phyloP scores from a whole-genome alignment of 1,140 invertebrate genomes.

The Plodia interpunctella region DNA sequence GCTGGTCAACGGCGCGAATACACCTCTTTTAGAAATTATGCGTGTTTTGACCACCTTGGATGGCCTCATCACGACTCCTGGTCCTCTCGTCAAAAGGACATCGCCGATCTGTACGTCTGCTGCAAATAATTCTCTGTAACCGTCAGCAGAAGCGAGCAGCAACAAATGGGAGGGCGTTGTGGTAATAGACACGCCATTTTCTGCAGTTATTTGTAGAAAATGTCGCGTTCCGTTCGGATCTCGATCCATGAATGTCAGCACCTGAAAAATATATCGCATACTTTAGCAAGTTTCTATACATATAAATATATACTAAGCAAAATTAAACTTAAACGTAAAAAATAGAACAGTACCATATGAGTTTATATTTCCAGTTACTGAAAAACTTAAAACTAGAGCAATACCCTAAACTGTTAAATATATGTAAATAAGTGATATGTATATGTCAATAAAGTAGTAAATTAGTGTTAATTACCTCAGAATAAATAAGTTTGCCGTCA shows the following conservation, averaged over 20 bases:
- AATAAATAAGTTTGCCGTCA: constrained; percentile 84
- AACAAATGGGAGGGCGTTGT: constrained; percentile 93
- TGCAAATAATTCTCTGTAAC: constrained; percentile 67
- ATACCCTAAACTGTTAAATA: too few species aligned
- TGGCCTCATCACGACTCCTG: constrained; percentile 75
- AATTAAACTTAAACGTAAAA: too few species aligned
- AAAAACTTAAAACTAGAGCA: too few species aligned
- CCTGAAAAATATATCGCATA: constrained; percentile 41
- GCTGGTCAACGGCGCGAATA: constrained; percentile 93
- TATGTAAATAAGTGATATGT: too few species aligned
- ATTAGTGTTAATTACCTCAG: constrained; percentile 76
- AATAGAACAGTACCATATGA: too few species aligned
- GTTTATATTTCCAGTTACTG: too few species aligned
- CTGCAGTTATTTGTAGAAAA: constrained; percentile 85
- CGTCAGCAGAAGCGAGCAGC: constrained; percentile 68
- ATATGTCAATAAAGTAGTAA: too few species aligned
- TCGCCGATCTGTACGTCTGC: constrained; percentile 61
- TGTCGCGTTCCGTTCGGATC: constrained; percentile 81
- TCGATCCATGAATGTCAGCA: constrained; percentile 89
- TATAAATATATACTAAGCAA: background rate
- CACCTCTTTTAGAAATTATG: constrained; percentile 81
- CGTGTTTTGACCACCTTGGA: constrained; percentile 80
- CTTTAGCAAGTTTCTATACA: constrained; percentile 1
- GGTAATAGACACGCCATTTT: constrained; percentile 83
- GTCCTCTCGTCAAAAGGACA: constrained; percentile 72